Percentiles rank a stretch among this genome's conserved stretches.
phyloP scores from a whole-genome alignment of 2,888 invertebrate genomes.

The Pterobdella sp. region DNA sequence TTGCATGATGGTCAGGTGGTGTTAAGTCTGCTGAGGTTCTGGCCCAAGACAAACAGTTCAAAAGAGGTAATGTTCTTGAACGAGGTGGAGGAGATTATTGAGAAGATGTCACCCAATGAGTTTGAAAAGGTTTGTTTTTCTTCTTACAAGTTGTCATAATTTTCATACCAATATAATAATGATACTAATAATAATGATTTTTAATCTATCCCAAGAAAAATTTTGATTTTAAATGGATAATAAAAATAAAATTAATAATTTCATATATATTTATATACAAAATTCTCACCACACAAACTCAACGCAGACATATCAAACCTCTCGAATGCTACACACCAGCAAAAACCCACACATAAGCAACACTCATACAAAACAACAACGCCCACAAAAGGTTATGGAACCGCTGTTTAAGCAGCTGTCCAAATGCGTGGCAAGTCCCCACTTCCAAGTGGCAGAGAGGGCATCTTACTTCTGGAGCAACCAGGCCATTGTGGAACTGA shows the following conservation, averaged over 20 bases:
- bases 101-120: constrained; percentile 97
- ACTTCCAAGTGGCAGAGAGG: constrained; percentile 98
- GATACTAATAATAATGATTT: too few species aligned
- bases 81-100: constrained; percentile 96
- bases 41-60: constrained; percentile 98
- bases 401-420: constrained; percentile 95
- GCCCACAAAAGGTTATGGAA: constrained; percentile 66
- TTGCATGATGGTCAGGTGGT: constrained; percentile 59
- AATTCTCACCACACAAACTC: neutral
- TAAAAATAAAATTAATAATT: too few species aligned
- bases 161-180: too few species aligned
- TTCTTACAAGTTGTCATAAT: too few species aligned
- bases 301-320: neutral
- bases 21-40: constrained; percentile 91
- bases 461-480: constrained; percentile 99
- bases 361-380: neutral
- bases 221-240: too few species aligned
- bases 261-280: neutral
- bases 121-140: constrained; percentile 87
- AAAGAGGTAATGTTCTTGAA: constrained; percentile 99
- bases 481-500: constrained; percentile 95
- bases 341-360: neutral
- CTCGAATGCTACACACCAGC: neutral
- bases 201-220: too few species aligned
- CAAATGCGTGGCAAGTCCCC: constrained; percentile 97